These are phyloP conservation scores for Ochotona princeps DNA, from an alignment of 2,113 vertebrate species.

Conservation along the genomic window DNA sequence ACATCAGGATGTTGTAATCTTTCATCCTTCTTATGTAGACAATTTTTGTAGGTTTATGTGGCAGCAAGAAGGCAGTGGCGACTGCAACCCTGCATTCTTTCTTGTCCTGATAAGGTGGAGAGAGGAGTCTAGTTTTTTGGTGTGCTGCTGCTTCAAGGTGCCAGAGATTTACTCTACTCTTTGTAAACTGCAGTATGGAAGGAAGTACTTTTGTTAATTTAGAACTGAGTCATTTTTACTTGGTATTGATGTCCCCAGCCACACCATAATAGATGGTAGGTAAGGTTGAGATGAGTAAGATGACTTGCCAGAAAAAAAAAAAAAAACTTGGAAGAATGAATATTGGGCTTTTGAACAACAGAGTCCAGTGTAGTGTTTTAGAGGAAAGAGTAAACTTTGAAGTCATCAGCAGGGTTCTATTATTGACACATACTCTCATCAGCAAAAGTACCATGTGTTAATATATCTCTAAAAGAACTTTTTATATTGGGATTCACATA, in stretches of 20 bases:
- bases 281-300: too few relatives aligned
- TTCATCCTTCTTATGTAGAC: background rate
- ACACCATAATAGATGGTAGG: background rate
- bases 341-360: background rate
- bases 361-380: background rate
- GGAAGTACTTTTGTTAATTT: background rate
- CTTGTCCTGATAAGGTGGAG: background rate
- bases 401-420: background rate
- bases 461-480: background rate
- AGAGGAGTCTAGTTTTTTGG: background rate
- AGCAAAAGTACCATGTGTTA: background rate
- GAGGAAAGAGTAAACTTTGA: background rate
- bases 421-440: constrained; percentile 21
- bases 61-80: background rate
- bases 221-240: background rate
- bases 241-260: background rate
- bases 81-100: background rate
- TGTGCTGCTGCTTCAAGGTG: background rate
- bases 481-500: background rate
- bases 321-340: background rate
- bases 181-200: background rate
- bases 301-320: background rate
- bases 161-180: background rate
- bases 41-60: background rate
- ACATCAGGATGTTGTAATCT: background rate